phyloP scores from a whole-genome alignment of 1,140 invertebrate genomes.

The Drosophila sproati region DNA sequence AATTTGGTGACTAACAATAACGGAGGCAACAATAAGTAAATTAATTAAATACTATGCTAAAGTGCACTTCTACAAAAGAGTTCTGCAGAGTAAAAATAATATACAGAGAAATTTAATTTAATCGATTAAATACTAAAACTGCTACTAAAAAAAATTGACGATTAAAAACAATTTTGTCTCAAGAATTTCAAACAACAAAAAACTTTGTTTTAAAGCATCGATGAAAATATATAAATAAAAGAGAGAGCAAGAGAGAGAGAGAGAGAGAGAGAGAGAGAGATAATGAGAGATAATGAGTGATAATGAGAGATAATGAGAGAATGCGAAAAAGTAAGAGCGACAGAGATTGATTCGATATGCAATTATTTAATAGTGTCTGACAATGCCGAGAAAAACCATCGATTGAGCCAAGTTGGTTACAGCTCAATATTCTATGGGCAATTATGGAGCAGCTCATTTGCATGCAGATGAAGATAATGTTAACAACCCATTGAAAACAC shows the following conservation, averaged over 20 bases:
- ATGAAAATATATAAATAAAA: background rate
- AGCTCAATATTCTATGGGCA: conserved; percentile 19
- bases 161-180: background rate
- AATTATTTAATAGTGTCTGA: conserved; percentile 46
- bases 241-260: background rate
- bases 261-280: conserved; percentile 5
- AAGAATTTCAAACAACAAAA: background rate
- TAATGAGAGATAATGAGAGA: conserved; percentile 2
- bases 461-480: conserved; percentile 57
- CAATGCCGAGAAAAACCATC: conserved; percentile 20
- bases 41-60: too few relatives aligned
- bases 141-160: too few relatives aligned
- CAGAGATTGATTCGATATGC: conserved; percentile 27
- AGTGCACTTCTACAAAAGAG: too few relatives aligned
- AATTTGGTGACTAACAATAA: too few relatives aligned
- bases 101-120: too few relatives aligned
- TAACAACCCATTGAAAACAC: conserved; percentile 19
- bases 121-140: too few relatives aligned
- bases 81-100: too few relatives aligned
- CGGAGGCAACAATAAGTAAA: too few relatives aligned
- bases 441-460: conserved; percentile 59
- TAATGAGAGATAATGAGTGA: background rate
- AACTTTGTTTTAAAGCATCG: background rate
- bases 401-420: conserved; percentile 14
- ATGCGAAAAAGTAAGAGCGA: background rate